Evolutionary conservation across 2,113 vertebrate species (phyloP).

Genomic region (Trematomus loennbergii): DNA sequence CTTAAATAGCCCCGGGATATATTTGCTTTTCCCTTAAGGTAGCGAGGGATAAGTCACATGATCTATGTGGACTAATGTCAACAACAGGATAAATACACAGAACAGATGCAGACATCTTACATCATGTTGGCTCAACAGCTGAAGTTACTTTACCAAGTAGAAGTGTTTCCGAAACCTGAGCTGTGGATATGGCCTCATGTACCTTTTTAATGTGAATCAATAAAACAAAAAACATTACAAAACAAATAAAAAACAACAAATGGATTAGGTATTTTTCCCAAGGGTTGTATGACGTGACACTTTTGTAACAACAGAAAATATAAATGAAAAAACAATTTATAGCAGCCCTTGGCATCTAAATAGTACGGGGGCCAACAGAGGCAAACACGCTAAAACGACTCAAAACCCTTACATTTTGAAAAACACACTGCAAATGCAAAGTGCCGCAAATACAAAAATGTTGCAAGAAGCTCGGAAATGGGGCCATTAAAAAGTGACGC

Average conservation of each 20-base stretch:
- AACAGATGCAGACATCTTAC: conserved; percentile 17
- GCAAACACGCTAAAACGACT: too few relatives aligned
- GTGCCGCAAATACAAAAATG: too few relatives aligned
- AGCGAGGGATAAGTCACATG: conserved; percentile 24
- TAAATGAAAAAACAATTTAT: neutral
- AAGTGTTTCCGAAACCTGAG: neutral
- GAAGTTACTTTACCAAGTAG: neutral
- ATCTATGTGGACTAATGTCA: conserved; percentile 29
- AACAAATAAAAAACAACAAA: neutral
- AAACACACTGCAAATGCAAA: too few relatives aligned
- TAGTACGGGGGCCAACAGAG: too few relatives aligned
- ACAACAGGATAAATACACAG: conserved; percentile 38
- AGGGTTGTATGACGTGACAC: neutral
- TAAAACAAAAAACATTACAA: neutral
- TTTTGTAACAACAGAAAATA: too few relatives aligned
- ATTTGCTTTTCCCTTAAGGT: conserved; percentile 35
- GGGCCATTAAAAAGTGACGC: too few relatives aligned
- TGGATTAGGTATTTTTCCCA: neutral
- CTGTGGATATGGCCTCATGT: neutral
- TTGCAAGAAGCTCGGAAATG: too few relatives aligned
- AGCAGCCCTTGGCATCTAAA: too few relatives aligned
- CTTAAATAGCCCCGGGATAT: conserved; percentile 18
- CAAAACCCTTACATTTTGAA: too few relatives aligned
- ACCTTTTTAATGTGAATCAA: neutral
- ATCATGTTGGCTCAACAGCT: neutral